phyloP scores from a whole-genome alignment of 30 jellyfish, hydroid and myxozoan species.

The Cassiopea andromeda region DNA sequence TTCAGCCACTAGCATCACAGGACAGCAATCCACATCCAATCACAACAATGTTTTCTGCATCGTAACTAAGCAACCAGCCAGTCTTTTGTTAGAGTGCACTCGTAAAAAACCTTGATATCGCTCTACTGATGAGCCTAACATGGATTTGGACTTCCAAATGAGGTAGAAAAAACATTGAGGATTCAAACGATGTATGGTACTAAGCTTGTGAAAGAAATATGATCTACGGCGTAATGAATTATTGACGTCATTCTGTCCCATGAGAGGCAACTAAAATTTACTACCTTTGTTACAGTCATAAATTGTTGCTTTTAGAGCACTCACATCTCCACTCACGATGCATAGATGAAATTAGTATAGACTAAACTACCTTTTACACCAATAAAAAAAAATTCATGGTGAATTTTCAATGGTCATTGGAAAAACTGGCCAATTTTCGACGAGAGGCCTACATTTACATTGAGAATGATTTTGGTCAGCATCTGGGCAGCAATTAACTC shows the following conservation, averaged over 20 bases:
- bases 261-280: neutral
- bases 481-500: conserved; percentile 63
- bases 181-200: neutral
- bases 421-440: neutral
- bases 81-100: neutral
- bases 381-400: too few species aligned
- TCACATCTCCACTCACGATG: neutral
- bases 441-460: neutral
- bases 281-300: neutral
- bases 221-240: neutral
- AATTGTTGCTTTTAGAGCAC: neutral
- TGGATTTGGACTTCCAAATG: neutral
- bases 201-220: neutral
- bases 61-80: neutral
- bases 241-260: neutral
- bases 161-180: neutral
- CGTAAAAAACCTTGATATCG: neutral
- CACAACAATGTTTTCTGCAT: neutral
- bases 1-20: neutral
- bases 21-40: neutral
- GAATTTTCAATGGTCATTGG: neutral
- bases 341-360: neutral
- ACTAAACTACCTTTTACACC: neutral
- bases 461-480: conserved; percentile 25
- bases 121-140: neutral